Conservation (phyloP, 2,113 vertebrate genomes). For the Siphamia tubifer region DNA sequence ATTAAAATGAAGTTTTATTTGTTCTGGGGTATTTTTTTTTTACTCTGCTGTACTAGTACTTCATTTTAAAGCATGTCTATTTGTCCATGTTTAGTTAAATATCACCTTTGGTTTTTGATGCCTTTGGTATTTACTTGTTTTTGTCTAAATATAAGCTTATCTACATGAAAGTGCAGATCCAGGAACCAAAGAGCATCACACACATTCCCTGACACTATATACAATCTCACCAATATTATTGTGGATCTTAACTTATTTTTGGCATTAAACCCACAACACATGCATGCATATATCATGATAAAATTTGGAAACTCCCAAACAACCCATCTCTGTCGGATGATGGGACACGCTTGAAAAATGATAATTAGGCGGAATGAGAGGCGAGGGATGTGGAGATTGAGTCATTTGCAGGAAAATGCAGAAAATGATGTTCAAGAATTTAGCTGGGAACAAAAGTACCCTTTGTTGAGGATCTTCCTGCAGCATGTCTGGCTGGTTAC, state of each 20-base stretch:
- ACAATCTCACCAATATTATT: no score
- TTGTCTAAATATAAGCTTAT: no score
- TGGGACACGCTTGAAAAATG: slow-evolving; percentile 52
- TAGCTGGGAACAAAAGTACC: slow-evolving; percentile 53
- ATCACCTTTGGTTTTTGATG: background rate
- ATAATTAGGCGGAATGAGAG: slow-evolving; percentile 65
- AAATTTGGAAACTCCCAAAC: slow-evolving; percentile 51
- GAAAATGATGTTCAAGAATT: slow-evolving; percentile 76
- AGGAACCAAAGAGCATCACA: no score
- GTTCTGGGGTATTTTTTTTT: no score
- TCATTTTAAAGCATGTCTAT: no score
- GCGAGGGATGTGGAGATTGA: slow-evolving; percentile 68
- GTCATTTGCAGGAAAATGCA: slow-evolving; percentile 74
- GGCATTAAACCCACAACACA: background rate
- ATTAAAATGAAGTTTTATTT: no score
- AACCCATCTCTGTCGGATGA: slow-evolving; percentile 24
- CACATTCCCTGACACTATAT: no score
- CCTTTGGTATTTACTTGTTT: background rate
- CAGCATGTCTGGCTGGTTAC: slow-evolving; percentile 47
- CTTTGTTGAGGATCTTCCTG: slow-evolving; percentile 60
- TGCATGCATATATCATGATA: slow-evolving; percentile 18
- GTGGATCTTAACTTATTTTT: no score
- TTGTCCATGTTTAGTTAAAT: background rate
- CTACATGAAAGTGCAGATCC: no score
- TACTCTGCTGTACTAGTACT: no score